A percentile compares a stretch with the other conserved stretches of the same genome.
phyloP scores from a whole-genome alignment of 2,888 invertebrate species.

The Alsophila aescularia region DNA sequence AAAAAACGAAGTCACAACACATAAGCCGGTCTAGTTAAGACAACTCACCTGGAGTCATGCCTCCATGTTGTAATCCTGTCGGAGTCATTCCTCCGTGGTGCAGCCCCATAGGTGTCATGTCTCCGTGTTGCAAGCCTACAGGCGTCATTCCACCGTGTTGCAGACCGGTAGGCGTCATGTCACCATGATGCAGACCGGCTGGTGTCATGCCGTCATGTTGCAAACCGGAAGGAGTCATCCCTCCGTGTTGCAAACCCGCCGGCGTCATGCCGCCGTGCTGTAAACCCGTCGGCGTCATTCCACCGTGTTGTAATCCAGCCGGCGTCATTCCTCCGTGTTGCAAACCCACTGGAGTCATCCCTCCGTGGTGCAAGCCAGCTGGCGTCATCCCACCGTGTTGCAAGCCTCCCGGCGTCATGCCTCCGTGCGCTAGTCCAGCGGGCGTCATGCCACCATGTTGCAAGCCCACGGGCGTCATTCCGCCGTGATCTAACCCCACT shows the following conservation, averaged over 20 bases:
- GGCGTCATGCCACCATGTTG: conserved; percentile 66
- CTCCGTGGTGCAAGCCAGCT: conserved; percentile 59
- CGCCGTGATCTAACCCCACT: conserved; percentile 53
- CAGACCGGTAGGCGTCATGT: conserved; percentile 56
- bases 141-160: conserved; percentile 60
- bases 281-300: conserved; percentile 53
- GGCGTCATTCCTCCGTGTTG: conserved; percentile 66
- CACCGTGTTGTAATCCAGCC: conserved; percentile 62
- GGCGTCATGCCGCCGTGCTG: conserved; percentile 52
- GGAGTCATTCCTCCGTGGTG: conserved; percentile 64
- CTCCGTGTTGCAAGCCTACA: conserved; percentile 69
- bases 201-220: conserved; percentile 65
- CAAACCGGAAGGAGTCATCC: conserved; percentile 57
- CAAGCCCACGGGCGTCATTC: conserved; percentile 64
- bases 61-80: conserved; percentile 35
- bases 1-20: no score
- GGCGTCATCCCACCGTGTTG: conserved; percentile 76
- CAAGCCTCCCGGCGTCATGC: conserved; percentile 64
- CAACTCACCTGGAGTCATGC: conserved; percentile 37
- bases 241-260: conserved; percentile 64
- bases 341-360: conserved; percentile 68
- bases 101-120: conserved; percentile 68
- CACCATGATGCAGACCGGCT: conserved; percentile 71
- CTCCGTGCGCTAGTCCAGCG: conserved; percentile 53
- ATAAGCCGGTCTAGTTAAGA: no score